Evolutionary conservation across 2,113 vertebrate species (phyloP).

Genomic region (Meleagris gallopavo): DNA sequence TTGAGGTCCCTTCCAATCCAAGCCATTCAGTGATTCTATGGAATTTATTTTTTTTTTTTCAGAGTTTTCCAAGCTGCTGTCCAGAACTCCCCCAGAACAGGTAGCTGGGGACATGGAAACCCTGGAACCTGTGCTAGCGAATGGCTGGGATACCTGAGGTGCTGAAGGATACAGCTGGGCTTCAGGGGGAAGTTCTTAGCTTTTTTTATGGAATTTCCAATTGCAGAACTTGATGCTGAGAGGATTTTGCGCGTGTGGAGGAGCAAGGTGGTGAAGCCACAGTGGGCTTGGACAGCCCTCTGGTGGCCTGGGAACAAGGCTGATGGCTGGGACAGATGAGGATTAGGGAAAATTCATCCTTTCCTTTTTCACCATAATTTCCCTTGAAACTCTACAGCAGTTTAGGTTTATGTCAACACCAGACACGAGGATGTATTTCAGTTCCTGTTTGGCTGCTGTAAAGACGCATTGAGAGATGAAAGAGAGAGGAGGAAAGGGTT

Average conservation of each 20-base stretch:
- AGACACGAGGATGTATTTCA: background rate
- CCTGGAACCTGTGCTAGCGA: background rate
- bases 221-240: background rate
- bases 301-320: background rate
- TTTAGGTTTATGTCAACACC: background rate
- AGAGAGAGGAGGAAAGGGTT: background rate
- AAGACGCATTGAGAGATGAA: background rate
- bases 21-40: no score
- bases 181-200: background rate
- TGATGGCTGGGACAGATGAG: background rate
- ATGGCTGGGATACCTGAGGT: background rate
- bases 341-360: background rate
- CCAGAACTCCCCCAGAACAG: background rate
- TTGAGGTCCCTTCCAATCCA: no score
- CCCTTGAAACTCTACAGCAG: background rate
- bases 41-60: background rate
- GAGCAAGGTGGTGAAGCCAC: rapidly evolving
- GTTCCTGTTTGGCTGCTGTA: background rate
- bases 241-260: background rate
- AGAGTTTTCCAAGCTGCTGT: background rate
- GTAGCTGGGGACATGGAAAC: background rate
- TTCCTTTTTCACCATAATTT: background rate
- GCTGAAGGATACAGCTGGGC: background rate
- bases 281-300: conserved; percentile 30
- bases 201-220: background rate